Conservation (phyloP, 2,797 vertebrate genomes). For the Babyrousa celebensis region DNA sequence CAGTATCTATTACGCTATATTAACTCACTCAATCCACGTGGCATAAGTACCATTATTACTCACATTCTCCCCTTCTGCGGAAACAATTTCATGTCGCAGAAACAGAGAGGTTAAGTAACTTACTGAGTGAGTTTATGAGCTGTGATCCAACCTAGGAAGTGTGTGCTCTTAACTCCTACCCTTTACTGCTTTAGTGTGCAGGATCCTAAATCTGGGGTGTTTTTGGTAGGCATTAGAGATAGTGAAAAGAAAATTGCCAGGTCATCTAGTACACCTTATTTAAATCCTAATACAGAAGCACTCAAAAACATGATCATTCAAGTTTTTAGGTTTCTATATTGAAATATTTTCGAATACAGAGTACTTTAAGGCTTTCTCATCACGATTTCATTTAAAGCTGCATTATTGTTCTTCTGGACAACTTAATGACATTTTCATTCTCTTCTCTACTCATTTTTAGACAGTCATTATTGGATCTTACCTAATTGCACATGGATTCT, state of each 20-base stretch:
- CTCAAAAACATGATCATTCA: neutral
- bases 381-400: neutral
- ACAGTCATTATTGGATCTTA: constrained; percentile 97
- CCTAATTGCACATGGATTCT: constrained; percentile 97
- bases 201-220: neutral
- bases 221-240: neutral
- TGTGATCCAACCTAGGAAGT: neutral
- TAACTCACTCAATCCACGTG: neutral
- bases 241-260: neutral
- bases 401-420: neutral
- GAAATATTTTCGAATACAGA: neutral
- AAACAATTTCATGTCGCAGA: neutral
- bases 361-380: neutral
- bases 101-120: neutral
- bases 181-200: neutral
- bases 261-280: neutral
- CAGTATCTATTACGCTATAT: neutral
- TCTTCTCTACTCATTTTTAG: constrained; percentile 90
- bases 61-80: neutral
- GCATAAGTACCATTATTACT: neutral
- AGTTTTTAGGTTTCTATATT: neutral
- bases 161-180: neutral
- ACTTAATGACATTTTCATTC: constrained; percentile 14
- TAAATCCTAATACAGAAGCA: neutral
- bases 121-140: neutral